Base-by-base conservation (phyloP, 2,113 vertebrate species). In the Ranitomeya imitator region DNA sequence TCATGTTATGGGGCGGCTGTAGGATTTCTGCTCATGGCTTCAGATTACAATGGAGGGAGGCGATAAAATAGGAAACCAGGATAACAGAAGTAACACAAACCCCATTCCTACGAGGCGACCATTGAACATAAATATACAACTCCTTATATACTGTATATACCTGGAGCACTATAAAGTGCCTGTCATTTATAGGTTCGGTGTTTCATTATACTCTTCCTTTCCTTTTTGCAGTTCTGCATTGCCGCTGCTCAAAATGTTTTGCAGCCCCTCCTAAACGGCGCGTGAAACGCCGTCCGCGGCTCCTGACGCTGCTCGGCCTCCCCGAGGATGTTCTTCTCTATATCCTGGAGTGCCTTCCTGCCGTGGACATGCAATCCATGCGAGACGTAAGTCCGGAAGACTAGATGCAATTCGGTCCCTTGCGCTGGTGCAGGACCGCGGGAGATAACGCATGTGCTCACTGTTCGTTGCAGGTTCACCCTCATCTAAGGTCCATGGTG, bases 291-390 rank as follows among this genome's bases (percentile, higher is more conserved):
- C 94, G 96, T 7, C 95, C 95, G 4, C 92, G 95, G 18, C 92
- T 93, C 71, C 90, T 97, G 21, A 96, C 96, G 0, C 90, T 99
- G 85, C 90, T 99, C 90, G 96, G 93, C 54, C 95, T 99, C 8
- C 98, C 98, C 0, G 97, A 99, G 90, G 98, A 99, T 52, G 95
- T 97, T 18, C 94, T 99, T 61, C 95, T 99, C 14, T 99, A 95
- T 51, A 94, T 99, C 54, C 94, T 99, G 76, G 97, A 96, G 87
- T 97, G 95, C 87, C 97, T 99, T 26, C 96, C 98, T 55, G 97
- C 97, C 12, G 95, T 96, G 85, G 98, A 99, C 89, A 94, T 99
- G 89, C 96, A 98, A 52, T 95, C 97, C 0, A 90, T 99, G 91
- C 93, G 97, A 96, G 95, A 97, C 12, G 98, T 99, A 92, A 98